Evolutionary conservation across 2,888 invertebrate species (phyloP), one percentile per base, ranked within the genome.

Genomic region (Eristalis pertinax): DNA sequence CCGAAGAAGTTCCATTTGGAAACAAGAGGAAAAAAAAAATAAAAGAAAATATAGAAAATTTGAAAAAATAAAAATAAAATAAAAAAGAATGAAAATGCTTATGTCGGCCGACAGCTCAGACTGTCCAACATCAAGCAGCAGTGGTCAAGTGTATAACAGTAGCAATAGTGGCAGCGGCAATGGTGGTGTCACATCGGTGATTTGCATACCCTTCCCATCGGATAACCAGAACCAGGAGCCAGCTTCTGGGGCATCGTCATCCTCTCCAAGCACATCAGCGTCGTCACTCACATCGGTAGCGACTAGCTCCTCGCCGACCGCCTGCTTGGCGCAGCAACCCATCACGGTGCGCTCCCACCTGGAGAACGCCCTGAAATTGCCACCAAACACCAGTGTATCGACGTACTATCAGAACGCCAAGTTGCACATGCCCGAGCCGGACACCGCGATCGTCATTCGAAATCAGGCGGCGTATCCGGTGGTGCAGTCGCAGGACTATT

Each of bases 41-140:
- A 68, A 82, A 90, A 32, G 90, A 93, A 92, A 91, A 93, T 93
- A 32, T 10, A 32, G 32, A 32, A 32, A 32, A 32, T 32, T 32
- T 32, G 32, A 10, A 32, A 10, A 32, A 26, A 22, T 38, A 62
- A 78, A 77, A 72, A 84, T 26, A 76, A 64, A 35, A 4, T 35
- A 13, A 68, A 43, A 64, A 68, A 87, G 72, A 64, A 82, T 90
- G 90, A 93, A 92, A 91, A 93, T 93, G 92, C 90, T 93, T 72
- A 93, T 93, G 93, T 93, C 93, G 88, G 93, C 93, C 78, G 93
- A 93, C 91, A 93, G 93, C 90, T 93, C 93, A 67, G 92, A 92
- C 90, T 92, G 92, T 90, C 91, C 90, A 89, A 78, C 86, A 83
- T 90, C 92, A 82, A 91, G 91, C 82, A 91, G 91, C 88, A 90